A percentile compares a stretch with the other conserved stretches of the same genome.
phyloP scores from a whole-genome alignment of 2,888 invertebrate genomes.

The Sinohyriopsis cumingii region DNA sequence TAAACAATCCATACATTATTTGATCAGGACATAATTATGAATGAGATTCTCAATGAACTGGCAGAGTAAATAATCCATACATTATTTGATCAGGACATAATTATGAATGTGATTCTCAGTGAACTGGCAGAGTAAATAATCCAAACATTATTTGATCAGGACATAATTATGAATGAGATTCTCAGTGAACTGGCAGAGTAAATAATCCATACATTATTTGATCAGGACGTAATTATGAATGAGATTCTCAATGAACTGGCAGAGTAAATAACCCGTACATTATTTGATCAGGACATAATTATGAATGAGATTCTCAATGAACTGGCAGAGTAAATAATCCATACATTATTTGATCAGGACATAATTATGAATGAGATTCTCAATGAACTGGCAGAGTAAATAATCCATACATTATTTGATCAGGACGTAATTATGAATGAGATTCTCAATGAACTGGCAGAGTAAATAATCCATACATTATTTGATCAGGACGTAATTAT shows the following conservation, averaged over 20 bases:
- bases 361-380: slow-evolving; percentile 51
- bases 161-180: slow-evolving; percentile 38
- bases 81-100: neutral
- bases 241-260: slow-evolving; percentile 41
- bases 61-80: neutral
- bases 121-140: neutral
- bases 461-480: neutral
- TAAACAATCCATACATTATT: neutral
- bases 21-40: neutral
- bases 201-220: neutral
- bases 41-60: slow-evolving; percentile 44
- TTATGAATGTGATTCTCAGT: slow-evolving; percentile 51
- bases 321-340: neutral
- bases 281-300: neutral
- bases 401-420: neutral
- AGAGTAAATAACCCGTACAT: neutral
- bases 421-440: too few species aligned
- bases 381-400: neutral
- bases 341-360: neutral
- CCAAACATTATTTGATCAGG: neutral
- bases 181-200: slow-evolving; percentile 18
- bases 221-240: neutral
- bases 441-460: slow-evolving; percentile 38
- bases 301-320: slow-evolving; percentile 51
- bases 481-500: neutral